Evolutionary conservation across 64 coral and sea anemone species (phyloP).

Genomic region (Stichodactyla mertensii): DNA sequence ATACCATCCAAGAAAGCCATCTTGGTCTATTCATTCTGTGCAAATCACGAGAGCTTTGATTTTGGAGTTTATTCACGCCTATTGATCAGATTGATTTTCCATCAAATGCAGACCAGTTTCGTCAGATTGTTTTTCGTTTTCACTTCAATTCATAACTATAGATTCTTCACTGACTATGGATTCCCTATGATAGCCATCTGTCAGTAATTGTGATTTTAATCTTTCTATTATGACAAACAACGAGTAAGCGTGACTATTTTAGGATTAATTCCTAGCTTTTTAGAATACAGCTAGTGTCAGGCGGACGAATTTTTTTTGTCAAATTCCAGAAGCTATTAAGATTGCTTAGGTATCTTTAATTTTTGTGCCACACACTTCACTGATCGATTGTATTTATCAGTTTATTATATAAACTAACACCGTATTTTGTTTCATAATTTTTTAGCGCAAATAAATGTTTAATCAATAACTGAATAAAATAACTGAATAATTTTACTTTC

Average conservation of each 20-base stretch:
- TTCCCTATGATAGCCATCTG: constrained; percentile 8
- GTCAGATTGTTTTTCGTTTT: neutral
- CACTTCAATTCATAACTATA: neutral
- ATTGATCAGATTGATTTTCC: too few relatives aligned
- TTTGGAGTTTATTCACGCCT: neutral
- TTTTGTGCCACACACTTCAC: too few relatives aligned
- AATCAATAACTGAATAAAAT: too few relatives aligned
- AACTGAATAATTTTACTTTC: too few relatives aligned
- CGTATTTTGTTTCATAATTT: too few relatives aligned
- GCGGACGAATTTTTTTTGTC: neutral
- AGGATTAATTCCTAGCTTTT: neutral
- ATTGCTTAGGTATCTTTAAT: too few relatives aligned
- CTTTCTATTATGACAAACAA: neutral
- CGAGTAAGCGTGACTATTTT: neutral
- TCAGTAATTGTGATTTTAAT: constrained; percentile 1
- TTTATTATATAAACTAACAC: too few relatives aligned
- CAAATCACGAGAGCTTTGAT: neutral
- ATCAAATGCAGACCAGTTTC: neutral
- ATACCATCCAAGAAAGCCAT: neutral
- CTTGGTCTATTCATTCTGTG: neutral
- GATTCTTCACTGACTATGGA: neutral
- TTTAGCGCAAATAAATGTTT: too few relatives aligned
- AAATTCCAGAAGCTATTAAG: too few relatives aligned
- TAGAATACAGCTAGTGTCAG: neutral
- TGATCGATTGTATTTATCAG: too few relatives aligned